A percentile compares a stretch with the other conserved stretches of the same genome.
Conservation (phyloP, 2,888 invertebrate species). For the Dione vanillae region DNA sequence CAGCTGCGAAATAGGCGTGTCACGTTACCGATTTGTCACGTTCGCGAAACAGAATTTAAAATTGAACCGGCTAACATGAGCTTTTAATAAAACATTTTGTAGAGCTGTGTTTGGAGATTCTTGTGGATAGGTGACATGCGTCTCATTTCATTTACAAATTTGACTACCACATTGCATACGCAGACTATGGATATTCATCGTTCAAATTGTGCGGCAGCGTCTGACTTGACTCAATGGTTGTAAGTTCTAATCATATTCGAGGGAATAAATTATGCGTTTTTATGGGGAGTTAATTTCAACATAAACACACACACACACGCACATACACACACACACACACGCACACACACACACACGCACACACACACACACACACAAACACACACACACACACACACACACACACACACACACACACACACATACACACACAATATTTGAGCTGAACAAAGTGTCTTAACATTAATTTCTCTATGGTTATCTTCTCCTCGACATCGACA, state of each 20-base stretch:
- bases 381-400: background rate
- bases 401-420: background rate
- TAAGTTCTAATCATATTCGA: background rate
- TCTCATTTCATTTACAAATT: background rate
- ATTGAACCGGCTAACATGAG: slow-evolving; percentile 10
- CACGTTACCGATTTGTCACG: slow-evolving; percentile 51
- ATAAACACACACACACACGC: too few species aligned
- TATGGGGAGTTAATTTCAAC: too few species aligned
- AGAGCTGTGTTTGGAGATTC: background rate
- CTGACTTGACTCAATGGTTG: background rate
- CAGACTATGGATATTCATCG: background rate
- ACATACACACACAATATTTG: too few species aligned
- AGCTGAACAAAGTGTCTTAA: too few species aligned
- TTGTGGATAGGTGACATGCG: slow-evolving; percentile 1
- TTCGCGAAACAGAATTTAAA: slow-evolving; percentile 35
- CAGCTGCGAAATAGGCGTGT: slow-evolving; percentile 60
- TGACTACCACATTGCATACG: background rate
- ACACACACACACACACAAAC: background rate
- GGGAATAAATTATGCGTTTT: background rate
- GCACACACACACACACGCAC: background rate
- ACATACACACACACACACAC: background rate
- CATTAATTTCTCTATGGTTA: too few species aligned
- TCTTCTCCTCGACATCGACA: too few species aligned
- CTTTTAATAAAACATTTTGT: slow-evolving; percentile 10
- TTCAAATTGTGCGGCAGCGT: too few species aligned